Conservation (phyloP, 2,797 vertebrate genomes). For the Tapirus indicus region DNA sequence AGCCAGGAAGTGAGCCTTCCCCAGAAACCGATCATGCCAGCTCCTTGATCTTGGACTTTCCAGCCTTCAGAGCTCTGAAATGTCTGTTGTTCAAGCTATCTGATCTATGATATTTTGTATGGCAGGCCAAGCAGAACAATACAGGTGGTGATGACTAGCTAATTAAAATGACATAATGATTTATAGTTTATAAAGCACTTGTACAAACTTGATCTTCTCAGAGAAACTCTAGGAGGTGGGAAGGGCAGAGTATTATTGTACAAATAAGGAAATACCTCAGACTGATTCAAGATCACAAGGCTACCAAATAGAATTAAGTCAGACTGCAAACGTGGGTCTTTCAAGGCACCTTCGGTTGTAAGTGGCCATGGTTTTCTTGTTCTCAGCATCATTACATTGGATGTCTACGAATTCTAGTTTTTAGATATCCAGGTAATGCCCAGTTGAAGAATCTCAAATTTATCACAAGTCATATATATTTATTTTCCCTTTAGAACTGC, state of each 20-base stretch:
- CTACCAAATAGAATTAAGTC: not conserved
- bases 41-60: not conserved
- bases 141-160: not conserved
- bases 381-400: not conserved
- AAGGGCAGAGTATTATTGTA: not conserved
- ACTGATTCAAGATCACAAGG: not conserved
- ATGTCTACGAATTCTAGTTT: not conserved
- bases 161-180: constrained; percentile 7
- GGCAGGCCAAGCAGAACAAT: not conserved
- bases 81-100: not conserved
- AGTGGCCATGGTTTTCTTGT: not conserved
- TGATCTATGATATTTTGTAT: not conserved
- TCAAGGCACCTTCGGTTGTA: not conserved
- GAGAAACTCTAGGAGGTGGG: not conserved
- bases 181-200: not conserved
- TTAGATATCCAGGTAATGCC: not conserved
- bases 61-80: not conserved
- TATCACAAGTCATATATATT: not conserved
- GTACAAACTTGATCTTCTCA: not conserved
- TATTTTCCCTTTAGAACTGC: not conserved
- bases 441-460: not conserved
- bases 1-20: not conserved
- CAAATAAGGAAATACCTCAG: constrained; percentile 31
- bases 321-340: not conserved
- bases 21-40: not conserved